A percentile compares a stretch with the other conserved stretches of the same genome.
Conservation (phyloP, 2,797 vertebrate genomes). For the Huso huso region DNA sequence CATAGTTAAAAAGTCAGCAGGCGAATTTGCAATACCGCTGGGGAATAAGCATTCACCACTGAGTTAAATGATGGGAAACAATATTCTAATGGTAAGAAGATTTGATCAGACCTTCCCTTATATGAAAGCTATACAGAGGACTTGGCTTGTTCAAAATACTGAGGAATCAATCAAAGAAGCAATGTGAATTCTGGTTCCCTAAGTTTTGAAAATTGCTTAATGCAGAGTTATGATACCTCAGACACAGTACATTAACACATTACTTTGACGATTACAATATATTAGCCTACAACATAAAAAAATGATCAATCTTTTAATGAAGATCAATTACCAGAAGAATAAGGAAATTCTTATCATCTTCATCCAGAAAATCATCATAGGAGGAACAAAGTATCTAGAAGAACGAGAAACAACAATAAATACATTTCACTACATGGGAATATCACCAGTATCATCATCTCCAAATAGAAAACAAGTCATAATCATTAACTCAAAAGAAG, state of each 20-base stretch:
- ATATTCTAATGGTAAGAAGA: too few relatives aligned
- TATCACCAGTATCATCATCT: neutral
- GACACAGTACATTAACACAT: too few relatives aligned
- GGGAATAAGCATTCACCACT: too few relatives aligned
- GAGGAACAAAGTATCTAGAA: conserved; percentile 2
- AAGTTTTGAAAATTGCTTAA: too few relatives aligned
- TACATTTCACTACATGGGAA: conserved; percentile 6
- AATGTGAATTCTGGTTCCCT: too few relatives aligned
- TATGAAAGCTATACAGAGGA: too few relatives aligned
- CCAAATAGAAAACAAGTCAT: neutral
- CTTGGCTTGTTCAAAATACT: conserved; percentile 30
- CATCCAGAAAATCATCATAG: conserved; percentile 18
- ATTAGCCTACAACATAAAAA: conserved; percentile 4
- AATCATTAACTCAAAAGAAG: too few relatives aligned
- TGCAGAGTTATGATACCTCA: too few relatives aligned
- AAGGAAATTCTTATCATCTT: conserved; percentile 16
- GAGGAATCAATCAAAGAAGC: neutral
- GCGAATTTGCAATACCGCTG: too few relatives aligned
- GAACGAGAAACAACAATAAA: conserved; percentile 4
- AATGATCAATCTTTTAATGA: neutral
- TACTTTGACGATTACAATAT: conserved; percentile 3
- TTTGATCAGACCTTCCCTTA: too few relatives aligned
- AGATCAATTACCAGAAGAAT: neutral
- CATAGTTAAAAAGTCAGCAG: too few relatives aligned
- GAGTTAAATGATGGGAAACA: too few relatives aligned